Evolutionary conservation across 2,113 vertebrate genomes (phyloP).

Genomic region (Grallaria varia): DNA sequence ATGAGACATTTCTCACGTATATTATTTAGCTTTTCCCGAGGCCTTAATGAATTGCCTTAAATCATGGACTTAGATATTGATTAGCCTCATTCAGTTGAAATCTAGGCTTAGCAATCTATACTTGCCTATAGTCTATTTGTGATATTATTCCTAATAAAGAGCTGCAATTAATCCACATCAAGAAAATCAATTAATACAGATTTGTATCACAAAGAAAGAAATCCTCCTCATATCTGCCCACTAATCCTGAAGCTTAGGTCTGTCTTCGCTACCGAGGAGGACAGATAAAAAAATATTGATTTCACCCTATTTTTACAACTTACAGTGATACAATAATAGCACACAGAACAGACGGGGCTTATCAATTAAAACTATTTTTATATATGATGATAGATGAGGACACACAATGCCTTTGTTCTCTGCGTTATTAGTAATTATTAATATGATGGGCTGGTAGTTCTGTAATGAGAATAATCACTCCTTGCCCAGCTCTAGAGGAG

Average conservation of each 20-base stretch:
- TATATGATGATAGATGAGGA: neutral
- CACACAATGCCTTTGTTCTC: neutral
- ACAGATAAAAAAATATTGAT: conserved; percentile 68
- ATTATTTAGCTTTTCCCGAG: conserved; percentile 50
- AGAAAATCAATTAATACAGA: conserved; percentile 74
- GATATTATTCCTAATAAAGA: conserved; percentile 68
- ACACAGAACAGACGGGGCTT: conserved; percentile 53
- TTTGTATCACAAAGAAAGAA: conserved; percentile 73
- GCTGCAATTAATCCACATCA: conserved; percentile 70
- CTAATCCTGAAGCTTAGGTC: conserved; percentile 60
- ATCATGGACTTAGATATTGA: conserved; percentile 63
- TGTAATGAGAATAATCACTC: neutral
- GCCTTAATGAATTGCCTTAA: conserved; percentile 58
- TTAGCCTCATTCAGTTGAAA: conserved; percentile 65
- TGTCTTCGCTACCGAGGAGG: conserved; percentile 44
- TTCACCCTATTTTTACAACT: conserved; percentile 59
- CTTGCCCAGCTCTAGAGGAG: neutral
- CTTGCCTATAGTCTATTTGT: conserved; percentile 49
- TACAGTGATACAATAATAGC: conserved; percentile 24
- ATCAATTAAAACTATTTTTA: conserved; percentile 51
- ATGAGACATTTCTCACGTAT: conserved; percentile 64
- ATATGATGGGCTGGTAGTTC: neutral
- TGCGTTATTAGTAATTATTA: conserved; percentile 25
- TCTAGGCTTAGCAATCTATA: conserved; percentile 66
- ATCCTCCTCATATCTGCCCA: conserved; percentile 56